These are phyloP conservation scores for Ruditapes philippinarum DNA, from an alignment of 1,140 invertebrate species.

Conservation along the genomic window DNA sequence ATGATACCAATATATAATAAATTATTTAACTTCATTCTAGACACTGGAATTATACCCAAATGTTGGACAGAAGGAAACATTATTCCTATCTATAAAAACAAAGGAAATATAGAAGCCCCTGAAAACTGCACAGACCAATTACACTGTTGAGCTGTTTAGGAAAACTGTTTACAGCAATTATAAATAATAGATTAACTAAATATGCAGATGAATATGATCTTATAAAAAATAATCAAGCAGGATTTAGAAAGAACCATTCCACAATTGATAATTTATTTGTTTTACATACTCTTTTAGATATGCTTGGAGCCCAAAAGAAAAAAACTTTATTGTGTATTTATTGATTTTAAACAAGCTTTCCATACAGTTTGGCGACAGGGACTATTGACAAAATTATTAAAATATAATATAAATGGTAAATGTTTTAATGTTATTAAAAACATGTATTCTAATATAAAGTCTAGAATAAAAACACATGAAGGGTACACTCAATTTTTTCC, in stretches of 20 bases:
- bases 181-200: background rate
- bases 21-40: background rate
- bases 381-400: no score
- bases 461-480: no score
- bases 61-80: background rate
- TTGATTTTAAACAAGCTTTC: background rate
- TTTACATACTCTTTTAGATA: background rate
- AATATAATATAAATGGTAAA: no score
- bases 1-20: slow-evolving; percentile 50
- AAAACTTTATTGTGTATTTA: background rate
- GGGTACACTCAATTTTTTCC: no score
- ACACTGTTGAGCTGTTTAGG: background rate
- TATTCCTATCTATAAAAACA: background rate
- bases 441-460: no score
- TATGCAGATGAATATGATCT: background rate
- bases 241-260: background rate
- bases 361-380: background rate
- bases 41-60: background rate
- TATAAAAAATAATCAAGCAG: background rate
- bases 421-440: background rate
- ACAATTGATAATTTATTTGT: slow-evolving; percentile 2
- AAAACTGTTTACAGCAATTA: background rate
- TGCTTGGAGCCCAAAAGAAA: background rate
- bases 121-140: background rate
- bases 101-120: background rate